These are phyloP conservation scores for Notolabrus celidotus DNA, from an alignment of 2,797 vertebrate species.

Conservation along the genomic window DNA sequence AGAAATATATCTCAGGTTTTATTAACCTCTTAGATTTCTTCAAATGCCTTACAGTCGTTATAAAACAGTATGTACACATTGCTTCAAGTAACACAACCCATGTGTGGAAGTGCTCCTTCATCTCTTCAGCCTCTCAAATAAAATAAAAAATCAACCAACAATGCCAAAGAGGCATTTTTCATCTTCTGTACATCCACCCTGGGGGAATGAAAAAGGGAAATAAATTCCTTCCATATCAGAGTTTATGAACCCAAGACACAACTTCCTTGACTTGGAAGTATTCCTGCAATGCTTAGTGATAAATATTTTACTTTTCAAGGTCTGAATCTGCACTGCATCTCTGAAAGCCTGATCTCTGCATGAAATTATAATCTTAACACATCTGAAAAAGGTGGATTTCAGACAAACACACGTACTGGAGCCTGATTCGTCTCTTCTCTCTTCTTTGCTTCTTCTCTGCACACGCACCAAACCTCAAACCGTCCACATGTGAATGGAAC, in stretches of 20 bases:
- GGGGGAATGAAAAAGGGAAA: slow-evolving; percentile 6
- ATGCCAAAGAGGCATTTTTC: slow-evolving; percentile 1
- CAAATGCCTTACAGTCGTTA: slow-evolving; percentile 66
- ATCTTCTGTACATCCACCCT: neutral
- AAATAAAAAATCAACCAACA: slow-evolving; percentile 10
- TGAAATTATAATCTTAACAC: neutral
- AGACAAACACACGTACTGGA: neutral
- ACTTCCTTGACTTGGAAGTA: neutral
- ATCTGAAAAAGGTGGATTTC: neutral
- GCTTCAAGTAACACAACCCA: slow-evolving; percentile 64
- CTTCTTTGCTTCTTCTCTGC: neutral
- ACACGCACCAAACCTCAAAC: slow-evolving; percentile 14
- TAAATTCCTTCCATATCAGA: neutral
- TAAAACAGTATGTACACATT: slow-evolving; percentile 79
- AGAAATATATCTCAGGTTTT: slow-evolving; percentile 82
- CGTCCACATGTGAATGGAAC: slow-evolving; percentile 54
- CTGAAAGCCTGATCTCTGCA: neutral
- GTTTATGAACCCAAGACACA: neutral
- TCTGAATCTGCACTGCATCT: slow-evolving; percentile 12
- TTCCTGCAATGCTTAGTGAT: neutral
- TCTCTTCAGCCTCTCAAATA: slow-evolving; percentile 14
- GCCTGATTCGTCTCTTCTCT: neutral
- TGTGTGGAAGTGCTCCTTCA: slow-evolving; percentile 40
- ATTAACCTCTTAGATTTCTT: slow-evolving; percentile 69
- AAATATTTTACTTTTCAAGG: neutral